Base-by-base conservation (phyloP, 2,888 invertebrate genomes). In the Nomada ruficornis region DNA sequence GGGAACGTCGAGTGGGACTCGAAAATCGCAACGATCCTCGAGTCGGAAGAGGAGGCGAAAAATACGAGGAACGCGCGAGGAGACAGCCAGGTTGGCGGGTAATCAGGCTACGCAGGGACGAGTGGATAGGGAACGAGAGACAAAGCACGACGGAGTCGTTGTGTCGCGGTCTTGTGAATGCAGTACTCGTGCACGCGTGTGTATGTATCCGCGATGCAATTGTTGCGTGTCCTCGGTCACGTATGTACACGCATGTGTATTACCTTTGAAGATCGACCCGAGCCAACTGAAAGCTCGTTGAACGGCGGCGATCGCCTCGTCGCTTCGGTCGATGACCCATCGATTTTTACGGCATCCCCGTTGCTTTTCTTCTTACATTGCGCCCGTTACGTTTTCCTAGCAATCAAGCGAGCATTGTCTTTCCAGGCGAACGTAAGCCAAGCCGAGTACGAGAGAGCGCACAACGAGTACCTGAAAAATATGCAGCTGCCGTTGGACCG, bases 371-470 rank as follows among this genome's bases (percentile, higher is more conserved):
- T 36, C 36, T 0, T 36, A 36, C 36, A 7, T 36, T 36, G 36
- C 5, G 7, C 5, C 36, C 36, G 36, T 36, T 36, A 7, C 36
- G 36, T 36, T 47, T 47, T 15, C 47, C 15, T 47, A 47, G 15
- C 47, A 47, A 47, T 47, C 47, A 15, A 13, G 11, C 47, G 47
- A 10, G 47, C 47, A 47, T 47, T 47, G 13, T 89, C 80, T 89
- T 94, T 93, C 59, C 94, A 96, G 96, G 96, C 96, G 89, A 96
- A 96, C 94, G 95, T 96, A 88, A 96, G 96, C 89, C 95, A 96
- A 92, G 93, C 94, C 83, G 96, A 96, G 91, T 96, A 96, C 93
- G 94, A 94, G 75, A 94, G 94, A 85, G 96, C 96, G 94, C 96
- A 96, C 94, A 94, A 94, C 85, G 94, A 95, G 92, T 96, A 96